Conservation (phyloP, 2,888 invertebrate genomes). For the Diarsia brunnea region DNA sequence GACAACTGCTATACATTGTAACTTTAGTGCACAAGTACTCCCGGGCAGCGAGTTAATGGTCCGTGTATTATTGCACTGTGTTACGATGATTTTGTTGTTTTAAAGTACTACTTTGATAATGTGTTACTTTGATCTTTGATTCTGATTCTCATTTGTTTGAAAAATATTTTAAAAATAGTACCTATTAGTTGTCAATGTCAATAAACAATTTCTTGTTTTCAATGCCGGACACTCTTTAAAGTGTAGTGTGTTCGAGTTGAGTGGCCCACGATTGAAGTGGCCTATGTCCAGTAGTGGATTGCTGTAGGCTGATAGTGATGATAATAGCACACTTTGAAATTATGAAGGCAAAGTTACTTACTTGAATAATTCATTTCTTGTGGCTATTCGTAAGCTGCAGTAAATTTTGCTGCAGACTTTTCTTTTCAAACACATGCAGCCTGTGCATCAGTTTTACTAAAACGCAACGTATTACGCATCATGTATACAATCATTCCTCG, state of each 20-base stretch:
- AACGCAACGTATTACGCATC: not conserved
- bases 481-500: not conserved
- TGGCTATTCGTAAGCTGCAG: not conserved
- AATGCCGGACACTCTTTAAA: not conserved
- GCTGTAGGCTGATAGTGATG: too few relatives aligned
- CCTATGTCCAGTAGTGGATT: too few relatives aligned
- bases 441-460: not conserved
- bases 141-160: not conserved
- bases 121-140: constrained; percentile 16
- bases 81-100: constrained; percentile 21
- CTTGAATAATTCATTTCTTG: not conserved
- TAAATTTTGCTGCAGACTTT: not conserved
- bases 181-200: too few relatives aligned
- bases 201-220: not conserved
- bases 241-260: too few relatives aligned
- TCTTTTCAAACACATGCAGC: not conserved
- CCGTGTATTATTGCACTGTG: constrained; percentile 34
- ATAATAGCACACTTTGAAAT: not conserved
- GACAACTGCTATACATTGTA: constrained; percentile 44
- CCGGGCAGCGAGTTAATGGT: constrained; percentile 36
- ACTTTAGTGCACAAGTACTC: constrained; percentile 27
- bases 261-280: too few relatives aligned
- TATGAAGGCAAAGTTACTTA: not conserved
- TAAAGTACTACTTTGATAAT: constrained; percentile 9
- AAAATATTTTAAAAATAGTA: not conserved